phyloP scores from a whole-genome alignment of 2,888 invertebrate genomes.

The Pocota personata region DNA sequence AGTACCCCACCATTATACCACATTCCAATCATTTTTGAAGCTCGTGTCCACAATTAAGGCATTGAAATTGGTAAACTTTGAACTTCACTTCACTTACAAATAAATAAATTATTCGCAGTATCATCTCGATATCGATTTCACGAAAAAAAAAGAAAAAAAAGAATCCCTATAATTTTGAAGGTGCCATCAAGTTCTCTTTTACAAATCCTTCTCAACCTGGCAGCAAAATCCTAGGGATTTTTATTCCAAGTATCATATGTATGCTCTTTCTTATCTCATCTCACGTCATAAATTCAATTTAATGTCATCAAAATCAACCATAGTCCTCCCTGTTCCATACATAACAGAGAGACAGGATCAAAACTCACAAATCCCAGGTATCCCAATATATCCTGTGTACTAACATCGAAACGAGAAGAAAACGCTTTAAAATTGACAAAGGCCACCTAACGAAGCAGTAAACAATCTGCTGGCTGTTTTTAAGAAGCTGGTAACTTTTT shows the following conservation, averaged over 20 bases:
- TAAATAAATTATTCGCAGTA: not conserved
- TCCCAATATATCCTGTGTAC: not conserved
- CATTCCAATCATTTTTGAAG: not conserved
- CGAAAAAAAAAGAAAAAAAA: not conserved
- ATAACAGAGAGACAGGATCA: slow-evolving; percentile 31
- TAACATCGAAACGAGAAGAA: not conserved
- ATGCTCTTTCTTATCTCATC: slow-evolving; percentile 20
- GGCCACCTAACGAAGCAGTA: slow-evolving; percentile 68
- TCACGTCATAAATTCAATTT: slow-evolving; percentile 68
- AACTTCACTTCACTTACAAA: not conserved
- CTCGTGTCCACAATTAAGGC: not conserved
- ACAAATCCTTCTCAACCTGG: not conserved
- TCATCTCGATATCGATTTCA: not conserved
- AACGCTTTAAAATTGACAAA: slow-evolving; percentile 63
- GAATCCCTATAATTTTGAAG: not conserved
- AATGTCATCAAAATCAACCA: slow-evolving; percentile 58
- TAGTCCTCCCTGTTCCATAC: not conserved
- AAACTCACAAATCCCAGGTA: slow-evolving; percentile 62
- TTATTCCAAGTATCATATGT: not conserved
- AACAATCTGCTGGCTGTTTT: slow-evolving; percentile 66
- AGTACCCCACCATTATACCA: no score
- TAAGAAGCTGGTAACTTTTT: slow-evolving; percentile 56
- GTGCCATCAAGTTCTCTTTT: not conserved
- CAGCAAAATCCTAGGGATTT: not conserved
- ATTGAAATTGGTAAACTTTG: not conserved